These are phyloP conservation scores for Parnassius smintheus DNA, from an alignment of 2,888 invertebrate genomes.

Conservation along the genomic window DNA sequence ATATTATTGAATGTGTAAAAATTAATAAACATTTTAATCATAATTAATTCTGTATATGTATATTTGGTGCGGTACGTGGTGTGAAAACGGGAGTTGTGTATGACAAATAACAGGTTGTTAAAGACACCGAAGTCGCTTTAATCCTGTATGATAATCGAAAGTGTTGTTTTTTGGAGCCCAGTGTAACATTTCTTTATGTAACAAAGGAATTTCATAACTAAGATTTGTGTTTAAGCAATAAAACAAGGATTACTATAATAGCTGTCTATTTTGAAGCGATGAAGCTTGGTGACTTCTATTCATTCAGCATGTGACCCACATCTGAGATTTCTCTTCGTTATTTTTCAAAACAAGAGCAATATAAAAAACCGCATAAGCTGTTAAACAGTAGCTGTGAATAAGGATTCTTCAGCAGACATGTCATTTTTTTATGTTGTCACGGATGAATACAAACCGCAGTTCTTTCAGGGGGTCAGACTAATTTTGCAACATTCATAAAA, in stretches of 20 bases:
- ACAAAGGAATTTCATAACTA: slow-evolving; percentile 26
- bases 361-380: slow-evolving; percentile 37
- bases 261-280: slow-evolving; percentile 22
- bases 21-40: slow-evolving; percentile 47
- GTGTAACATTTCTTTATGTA: slow-evolving; percentile 35
- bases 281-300: slow-evolving; percentile 55
- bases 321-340: slow-evolving; percentile 77
- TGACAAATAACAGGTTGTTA: slow-evolving; percentile 80
- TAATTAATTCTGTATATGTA: slow-evolving; percentile 43
- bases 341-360: slow-evolving; percentile 49
- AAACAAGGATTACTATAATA: slow-evolving; percentile 33
- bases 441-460: slow-evolving; percentile 64
- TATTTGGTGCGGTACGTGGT: slow-evolving; percentile 60
- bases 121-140: slow-evolving; percentile 74
- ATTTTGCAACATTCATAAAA: slow-evolving; percentile 24
- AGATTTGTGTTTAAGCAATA: slow-evolving; percentile 21
- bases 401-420: slow-evolving; percentile 41
- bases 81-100: slow-evolving; percentile 64
- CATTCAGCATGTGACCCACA: slow-evolving; percentile 80
- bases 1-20: slow-evolving; percentile 39
- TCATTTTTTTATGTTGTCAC: slow-evolving; percentile 60
- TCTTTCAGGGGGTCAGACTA: slow-evolving; percentile 60
- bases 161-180: slow-evolving; percentile 57
- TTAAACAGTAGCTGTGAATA: slow-evolving; percentile 30
- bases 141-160: slow-evolving; percentile 53